Conservation (phyloP, 2,113 vertebrate genomes). For the Engystomops pustulosus region DNA sequence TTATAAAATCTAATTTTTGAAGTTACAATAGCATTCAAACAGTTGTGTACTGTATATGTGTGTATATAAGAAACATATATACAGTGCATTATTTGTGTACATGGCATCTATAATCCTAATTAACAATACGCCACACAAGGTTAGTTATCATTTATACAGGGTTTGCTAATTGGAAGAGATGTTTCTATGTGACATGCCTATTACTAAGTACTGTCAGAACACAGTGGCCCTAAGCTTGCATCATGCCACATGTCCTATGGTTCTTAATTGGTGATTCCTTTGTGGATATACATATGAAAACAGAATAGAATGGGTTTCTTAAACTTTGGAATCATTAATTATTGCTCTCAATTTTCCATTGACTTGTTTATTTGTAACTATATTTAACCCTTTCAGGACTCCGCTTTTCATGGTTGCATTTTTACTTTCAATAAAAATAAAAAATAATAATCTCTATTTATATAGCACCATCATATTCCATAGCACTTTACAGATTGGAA, state of each 20-base stretch:
- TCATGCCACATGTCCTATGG: neutral
- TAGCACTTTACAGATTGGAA: too few relatives aligned
- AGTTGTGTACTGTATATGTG: neutral
- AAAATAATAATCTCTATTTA: too few relatives aligned
- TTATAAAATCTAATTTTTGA: too few relatives aligned
- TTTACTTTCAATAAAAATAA: too few relatives aligned
- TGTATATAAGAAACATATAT: neutral
- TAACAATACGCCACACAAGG: neutral
- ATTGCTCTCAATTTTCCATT: too few relatives aligned
- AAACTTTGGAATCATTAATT: neutral
- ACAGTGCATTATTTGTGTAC: neutral
- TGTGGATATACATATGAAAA: neutral
- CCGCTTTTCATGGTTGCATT: too few relatives aligned
- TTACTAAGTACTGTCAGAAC: neutral
- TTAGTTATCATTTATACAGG: neutral
- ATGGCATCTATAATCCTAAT: neutral
- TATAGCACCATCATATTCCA: too few relatives aligned
- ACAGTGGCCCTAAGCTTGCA: neutral
- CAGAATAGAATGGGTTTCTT: neutral
- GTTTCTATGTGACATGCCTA: neutral
- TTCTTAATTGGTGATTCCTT: neutral
- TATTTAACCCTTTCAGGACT: too few relatives aligned
- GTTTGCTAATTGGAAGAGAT: neutral
- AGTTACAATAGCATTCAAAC: too few relatives aligned
- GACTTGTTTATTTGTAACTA: too few relatives aligned